Evolutionary conservation across 2,888 invertebrate species (phyloP).

Genomic region (Nemapogon koenigi): DNA sequence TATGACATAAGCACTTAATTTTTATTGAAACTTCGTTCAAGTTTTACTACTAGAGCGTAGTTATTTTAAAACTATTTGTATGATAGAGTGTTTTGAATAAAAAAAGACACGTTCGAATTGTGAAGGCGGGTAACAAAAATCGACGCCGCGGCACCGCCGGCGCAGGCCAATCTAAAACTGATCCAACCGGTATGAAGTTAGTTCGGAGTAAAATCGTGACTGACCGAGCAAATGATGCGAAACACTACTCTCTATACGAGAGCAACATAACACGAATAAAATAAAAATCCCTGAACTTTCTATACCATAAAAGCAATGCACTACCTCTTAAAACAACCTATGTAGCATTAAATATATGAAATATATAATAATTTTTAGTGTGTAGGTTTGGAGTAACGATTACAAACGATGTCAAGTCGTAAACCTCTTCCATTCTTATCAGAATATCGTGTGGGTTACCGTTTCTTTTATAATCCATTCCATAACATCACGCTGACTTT

Average conservation of each 20-base stretch:
- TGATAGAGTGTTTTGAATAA: constrained; percentile 13
- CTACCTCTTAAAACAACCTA: too few species aligned
- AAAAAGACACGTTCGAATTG: constrained; percentile 21
- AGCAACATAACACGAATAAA: constrained; percentile 1
- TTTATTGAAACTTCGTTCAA: not conserved
- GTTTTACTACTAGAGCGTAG: constrained; percentile 4
- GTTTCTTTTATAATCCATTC: too few species aligned
- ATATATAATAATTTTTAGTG: too few species aligned
- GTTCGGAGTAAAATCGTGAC: constrained; percentile 28
- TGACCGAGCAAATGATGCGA: constrained; percentile 23
- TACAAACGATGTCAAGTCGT: too few species aligned
- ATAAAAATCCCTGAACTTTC: too few species aligned
- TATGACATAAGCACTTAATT: not conserved
- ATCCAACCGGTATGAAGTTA: constrained; percentile 53
- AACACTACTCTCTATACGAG: constrained; percentile 1
- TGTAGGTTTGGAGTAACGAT: too few species aligned
- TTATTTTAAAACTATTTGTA: constrained; percentile 8
- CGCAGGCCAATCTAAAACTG: constrained; percentile 51
- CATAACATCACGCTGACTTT: too few species aligned
- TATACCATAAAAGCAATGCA: too few species aligned
- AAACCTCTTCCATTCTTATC: too few species aligned
- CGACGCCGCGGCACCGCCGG: constrained; percentile 33
- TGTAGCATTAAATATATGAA: too few species aligned
- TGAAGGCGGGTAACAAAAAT: constrained; percentile 21
- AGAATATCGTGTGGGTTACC: too few species aligned